Percentiles rank a stretch among this genome's conserved stretches.
phyloP scores from a whole-genome alignment of 2,888 invertebrate species.

The Agonum fuliginosum region DNA sequence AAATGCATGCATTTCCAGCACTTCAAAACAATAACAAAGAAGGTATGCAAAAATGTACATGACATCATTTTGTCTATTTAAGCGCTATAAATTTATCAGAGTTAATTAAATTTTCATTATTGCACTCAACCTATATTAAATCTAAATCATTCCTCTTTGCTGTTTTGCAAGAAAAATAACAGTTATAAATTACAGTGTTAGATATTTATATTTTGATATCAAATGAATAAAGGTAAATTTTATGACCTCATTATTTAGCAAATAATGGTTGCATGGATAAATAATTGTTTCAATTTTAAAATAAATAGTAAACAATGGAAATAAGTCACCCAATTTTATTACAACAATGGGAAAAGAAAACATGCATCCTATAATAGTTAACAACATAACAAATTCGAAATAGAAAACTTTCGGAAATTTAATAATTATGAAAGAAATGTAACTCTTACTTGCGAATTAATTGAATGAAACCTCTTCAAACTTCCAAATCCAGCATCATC shows the following conservation, averaged over 20 bases:
- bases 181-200: not conserved
- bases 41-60: slow-evolving; percentile 7
- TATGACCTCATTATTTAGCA: not conserved
- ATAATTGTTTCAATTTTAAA: not conserved
- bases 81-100: slow-evolving; percentile 23
- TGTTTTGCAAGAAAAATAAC: no score
- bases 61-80: slow-evolving; percentile 44
- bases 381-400: not conserved
- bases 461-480: not conserved
- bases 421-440: not conserved
- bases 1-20: slow-evolving; percentile 35
- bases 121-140: slow-evolving; percentile 1
- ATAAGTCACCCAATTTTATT: not conserved
- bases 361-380: no score
- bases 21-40: slow-evolving; percentile 38
- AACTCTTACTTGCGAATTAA: not conserved
- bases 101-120: slow-evolving; percentile 11
- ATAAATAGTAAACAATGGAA: not conserved
- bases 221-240: not conserved
- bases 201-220: not conserved
- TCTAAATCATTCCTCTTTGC: slow-evolving; percentile 10
- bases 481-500: not conserved
- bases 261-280: not conserved
- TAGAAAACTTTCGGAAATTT: not conserved
- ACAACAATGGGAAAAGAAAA: no score